Percentiles rank a stretch among this genome's conserved stretches.
These are phyloP conservation scores for Benitochromis conjunctus DNA, from an alignment of 2,113 vertebrate genomes.

Conservation along the genomic window DNA sequence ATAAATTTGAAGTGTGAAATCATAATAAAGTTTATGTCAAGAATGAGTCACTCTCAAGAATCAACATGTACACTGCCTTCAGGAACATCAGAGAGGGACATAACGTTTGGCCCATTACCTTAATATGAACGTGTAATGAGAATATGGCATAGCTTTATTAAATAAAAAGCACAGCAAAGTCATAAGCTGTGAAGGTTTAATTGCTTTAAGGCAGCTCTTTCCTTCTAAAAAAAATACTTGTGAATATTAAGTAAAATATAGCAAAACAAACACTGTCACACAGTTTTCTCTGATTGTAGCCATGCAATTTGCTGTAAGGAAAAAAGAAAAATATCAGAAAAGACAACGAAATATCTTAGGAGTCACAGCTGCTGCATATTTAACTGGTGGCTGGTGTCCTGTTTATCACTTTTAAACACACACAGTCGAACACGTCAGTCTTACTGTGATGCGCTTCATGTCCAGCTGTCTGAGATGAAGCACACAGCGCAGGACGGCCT, in stretches of 20 bases:
- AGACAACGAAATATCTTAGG: neutral
- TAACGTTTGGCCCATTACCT: neutral
- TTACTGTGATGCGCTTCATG: slow-evolving; percentile 98
- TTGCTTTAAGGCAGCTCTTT: neutral
- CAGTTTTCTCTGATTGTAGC: neutral
- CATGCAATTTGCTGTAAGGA: neutral
- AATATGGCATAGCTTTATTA: neutral
- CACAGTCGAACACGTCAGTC: slow-evolving; percentile 7
- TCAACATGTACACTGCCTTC: neutral
- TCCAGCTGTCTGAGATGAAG: slow-evolving; percentile 96
- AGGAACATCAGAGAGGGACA: neutral
- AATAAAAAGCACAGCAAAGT: neutral
- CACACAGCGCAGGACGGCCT: slow-evolving; percentile 91
- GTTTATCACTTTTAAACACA: neutral
- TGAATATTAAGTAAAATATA: neutral
- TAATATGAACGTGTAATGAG: neutral
- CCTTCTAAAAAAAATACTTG: neutral
- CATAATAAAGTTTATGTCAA: neutral
- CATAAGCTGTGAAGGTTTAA: neutral
- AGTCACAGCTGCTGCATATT: neutral
- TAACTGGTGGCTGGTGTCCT: neutral
- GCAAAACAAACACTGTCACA: neutral
- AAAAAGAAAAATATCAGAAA: neutral
- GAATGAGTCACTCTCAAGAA: neutral
- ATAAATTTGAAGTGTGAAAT: neutral